Evolutionary conservation across 2,113 vertebrate species (phyloP).

Genomic region (Mirza zaza): DNA sequence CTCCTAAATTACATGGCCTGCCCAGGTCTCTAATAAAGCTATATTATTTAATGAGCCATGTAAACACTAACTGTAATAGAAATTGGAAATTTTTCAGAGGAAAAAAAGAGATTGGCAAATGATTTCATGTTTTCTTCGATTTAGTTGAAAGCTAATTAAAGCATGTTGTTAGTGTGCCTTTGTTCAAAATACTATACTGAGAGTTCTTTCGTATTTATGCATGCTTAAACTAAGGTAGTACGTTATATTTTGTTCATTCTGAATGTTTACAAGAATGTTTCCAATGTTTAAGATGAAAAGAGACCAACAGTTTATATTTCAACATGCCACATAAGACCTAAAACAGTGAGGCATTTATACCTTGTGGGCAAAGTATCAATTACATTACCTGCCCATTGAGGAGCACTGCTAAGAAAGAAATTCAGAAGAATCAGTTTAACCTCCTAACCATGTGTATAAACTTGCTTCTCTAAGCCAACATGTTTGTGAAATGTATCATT

Average conservation of each 20-base stretch:
- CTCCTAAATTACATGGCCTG: neutral
- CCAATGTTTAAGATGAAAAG: constrained; percentile 80
- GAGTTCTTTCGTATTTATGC: constrained; percentile 9
- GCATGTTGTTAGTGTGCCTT: constrained; percentile 63
- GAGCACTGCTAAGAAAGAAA: constrained; percentile 78
- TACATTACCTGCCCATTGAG: constrained; percentile 83
- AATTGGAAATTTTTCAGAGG: neutral
- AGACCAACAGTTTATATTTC: constrained; percentile 83
- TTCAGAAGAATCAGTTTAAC: constrained; percentile 75
- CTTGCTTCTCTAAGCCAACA: constrained; percentile 69
- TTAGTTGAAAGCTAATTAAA: constrained; percentile 71
- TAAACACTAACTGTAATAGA: constrained; percentile 51
- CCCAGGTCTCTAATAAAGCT: neutral
- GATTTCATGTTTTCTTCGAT: constrained; percentile 58
- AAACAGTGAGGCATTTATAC: constrained; percentile 75
- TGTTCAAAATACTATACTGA: constrained; percentile 15
- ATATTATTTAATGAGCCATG: constrained; percentile 43
- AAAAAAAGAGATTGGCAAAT: constrained; percentile 55
- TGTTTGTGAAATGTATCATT: constrained; percentile 65
- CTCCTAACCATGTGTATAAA: constrained; percentile 70
- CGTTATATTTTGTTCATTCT: constrained; percentile 57
- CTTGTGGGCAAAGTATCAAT: constrained; percentile 80
- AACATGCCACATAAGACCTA: constrained; percentile 76
- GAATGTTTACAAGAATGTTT: constrained; percentile 82
- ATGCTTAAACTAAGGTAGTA: constrained; percentile 51